Evolutionary conservation across 2,797 vertebrate species (phyloP), one percentile per base, ranked within the genome.

Genomic region (Pipistrellus pygmaeus): DNA sequence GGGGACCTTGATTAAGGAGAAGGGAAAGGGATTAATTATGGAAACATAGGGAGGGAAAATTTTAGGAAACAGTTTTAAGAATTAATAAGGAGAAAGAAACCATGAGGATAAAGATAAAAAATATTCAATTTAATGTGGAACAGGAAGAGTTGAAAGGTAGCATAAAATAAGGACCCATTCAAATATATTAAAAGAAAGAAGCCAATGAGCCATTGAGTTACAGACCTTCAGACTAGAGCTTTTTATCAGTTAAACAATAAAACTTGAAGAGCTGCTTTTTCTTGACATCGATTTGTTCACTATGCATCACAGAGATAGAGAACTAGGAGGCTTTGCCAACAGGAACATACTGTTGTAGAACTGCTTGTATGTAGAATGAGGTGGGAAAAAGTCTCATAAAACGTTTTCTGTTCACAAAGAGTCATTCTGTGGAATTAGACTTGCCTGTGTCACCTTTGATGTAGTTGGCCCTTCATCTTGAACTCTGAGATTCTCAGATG

Each of bases 171-270:
- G 27, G 17, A 81, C 10, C 32, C 38, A 72, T 41, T 88, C 10
- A 85, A 68, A 48, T 84, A 83, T 53, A 35, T 41, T 88, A 62
- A 88, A 90, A 76, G 64, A 80, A 68, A 48, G 38, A 55, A 80
- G 32, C 5, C n/a, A 93, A 60, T 10, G 14, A 72, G 38, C 11
- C 69, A 32, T 11, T 84, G 93, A 83, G 68, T 15, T 35, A n/a
- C 1, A 85, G 35, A 38, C 11, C 15, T 46, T 27, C 25, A 89
- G 44, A 66, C 8, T 21, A 48, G 51, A 76, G 53, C 18, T 72
- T 88, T 94, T 93, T 25, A 41, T 89, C 18, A 62, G 23, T 84
- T 85, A 72, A 77, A 44, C 32, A 78, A 55, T 77, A 88, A 78
- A 77, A 88, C 66, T n/a, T 44, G 25, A 93, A 73, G 15, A 55